A percentile compares a stretch with the other conserved stretches of the same genome.
These are phyloP conservation scores for Tachysurus vachellii DNA, from an alignment of 2,113 vertebrate genomes.

Conservation along the genomic window DNA sequence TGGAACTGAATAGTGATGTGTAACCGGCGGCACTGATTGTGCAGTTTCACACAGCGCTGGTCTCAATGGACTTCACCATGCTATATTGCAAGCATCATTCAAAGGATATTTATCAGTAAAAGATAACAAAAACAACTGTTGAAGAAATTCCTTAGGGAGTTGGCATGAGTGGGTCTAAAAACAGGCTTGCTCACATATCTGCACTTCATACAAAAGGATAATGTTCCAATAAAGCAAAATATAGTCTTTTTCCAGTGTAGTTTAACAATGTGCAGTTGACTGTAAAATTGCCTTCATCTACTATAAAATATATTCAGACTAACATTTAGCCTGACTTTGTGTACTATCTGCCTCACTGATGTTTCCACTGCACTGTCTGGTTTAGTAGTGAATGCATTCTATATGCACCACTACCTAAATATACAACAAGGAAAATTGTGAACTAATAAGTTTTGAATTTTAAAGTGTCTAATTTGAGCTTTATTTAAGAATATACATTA, in stretches of 20 bases:
- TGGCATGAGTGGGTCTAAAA: background rate
- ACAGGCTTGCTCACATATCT: background rate
- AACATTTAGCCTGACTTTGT: background rate
- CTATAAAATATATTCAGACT: background rate
- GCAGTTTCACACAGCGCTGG: background rate
- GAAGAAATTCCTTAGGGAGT: background rate
- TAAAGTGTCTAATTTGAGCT: background rate
- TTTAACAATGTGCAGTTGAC: background rate
- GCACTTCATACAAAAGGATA: background rate
- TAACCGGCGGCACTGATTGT: background rate
- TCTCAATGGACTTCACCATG: background rate
- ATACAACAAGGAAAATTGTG: background rate
- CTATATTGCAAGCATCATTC: background rate
- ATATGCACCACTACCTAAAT: background rate
- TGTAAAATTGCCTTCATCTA: background rate
- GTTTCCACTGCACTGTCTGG: background rate
- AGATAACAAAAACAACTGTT: background rate
- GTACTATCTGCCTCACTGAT: background rate
- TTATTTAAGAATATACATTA: background rate
- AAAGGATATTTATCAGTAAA: background rate
- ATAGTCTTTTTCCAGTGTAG: background rate
- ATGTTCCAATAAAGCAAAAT: background rate
- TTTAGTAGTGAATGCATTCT: background rate
- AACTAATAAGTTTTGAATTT: background rate
- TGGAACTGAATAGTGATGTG: background rate